These are phyloP conservation scores for Columba janthina DNA, from an alignment of 2,113 vertebrate species.

Conservation along the genomic window DNA sequence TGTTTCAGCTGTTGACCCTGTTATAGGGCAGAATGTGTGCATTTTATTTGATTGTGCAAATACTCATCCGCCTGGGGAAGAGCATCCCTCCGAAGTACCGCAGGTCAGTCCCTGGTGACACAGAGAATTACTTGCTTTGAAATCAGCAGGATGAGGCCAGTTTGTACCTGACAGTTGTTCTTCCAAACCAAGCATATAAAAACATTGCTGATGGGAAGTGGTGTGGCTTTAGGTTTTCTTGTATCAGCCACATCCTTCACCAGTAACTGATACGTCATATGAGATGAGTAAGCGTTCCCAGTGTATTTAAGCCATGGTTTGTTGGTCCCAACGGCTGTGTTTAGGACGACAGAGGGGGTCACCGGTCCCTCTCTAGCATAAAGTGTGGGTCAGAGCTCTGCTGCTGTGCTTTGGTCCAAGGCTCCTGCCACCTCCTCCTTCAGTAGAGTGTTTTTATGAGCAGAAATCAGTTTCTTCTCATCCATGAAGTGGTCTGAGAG, in stretches of 20 bases:
- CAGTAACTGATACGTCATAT: background rate
- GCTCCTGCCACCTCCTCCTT: background rate
- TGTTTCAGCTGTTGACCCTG: background rate
- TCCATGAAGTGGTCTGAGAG: background rate
- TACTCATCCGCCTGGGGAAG: background rate
- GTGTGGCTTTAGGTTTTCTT: background rate
- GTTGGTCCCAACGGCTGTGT: no score
- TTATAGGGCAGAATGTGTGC: background rate
- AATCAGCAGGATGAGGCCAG: background rate
- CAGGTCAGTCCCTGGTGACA: background rate
- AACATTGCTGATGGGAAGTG: background rate
- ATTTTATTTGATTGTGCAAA: constrained; percentile 12
- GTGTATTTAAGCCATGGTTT: background rate
- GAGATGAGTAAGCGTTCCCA: fast-evolving
- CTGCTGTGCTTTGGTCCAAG: background rate
- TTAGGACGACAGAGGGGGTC: fast-evolving
- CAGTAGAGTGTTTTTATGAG: background rate
- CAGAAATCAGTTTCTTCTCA: background rate
- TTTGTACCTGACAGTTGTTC: background rate
- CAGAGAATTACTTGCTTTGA: background rate
- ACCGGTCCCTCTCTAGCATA: background rate
- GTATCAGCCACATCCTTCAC: background rate
- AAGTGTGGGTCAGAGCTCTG: background rate
- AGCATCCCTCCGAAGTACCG: background rate
- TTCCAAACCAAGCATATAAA: background rate